Percentiles rank a stretch among this genome's conserved stretches.
Evolutionary conservation across 2,888 invertebrate species (phyloP).

Genomic region (Epiblema foenella): DNA sequence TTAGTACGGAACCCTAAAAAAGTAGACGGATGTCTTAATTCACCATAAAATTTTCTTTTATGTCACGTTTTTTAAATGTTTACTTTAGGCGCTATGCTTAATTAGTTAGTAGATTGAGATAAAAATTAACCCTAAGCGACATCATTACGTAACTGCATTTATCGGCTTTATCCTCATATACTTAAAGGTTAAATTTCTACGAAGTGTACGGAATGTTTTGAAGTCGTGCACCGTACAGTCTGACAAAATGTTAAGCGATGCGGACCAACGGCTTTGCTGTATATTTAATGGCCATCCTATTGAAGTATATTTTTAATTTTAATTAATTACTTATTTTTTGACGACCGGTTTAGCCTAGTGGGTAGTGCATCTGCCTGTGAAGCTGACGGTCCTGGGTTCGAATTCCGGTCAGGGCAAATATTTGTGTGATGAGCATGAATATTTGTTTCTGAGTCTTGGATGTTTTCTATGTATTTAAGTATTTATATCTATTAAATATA

Average conservation of each 20-base stretch:
- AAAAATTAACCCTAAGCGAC: slow-evolving; percentile 26
- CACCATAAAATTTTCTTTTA: slow-evolving; percentile 62
- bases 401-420: too few species aligned
- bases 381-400: too few species aligned
- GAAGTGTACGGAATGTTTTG: not conserved
- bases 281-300: slow-evolving; percentile 51
- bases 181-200: not conserved
- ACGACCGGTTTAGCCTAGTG: too few species aligned
- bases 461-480: too few species aligned
- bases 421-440: too few species aligned
- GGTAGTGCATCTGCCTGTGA: too few species aligned
- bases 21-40: slow-evolving; percentile 65
- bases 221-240: slow-evolving; percentile 14
- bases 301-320: slow-evolving; percentile 52
- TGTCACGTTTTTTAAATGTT: slow-evolving; percentile 56
- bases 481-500: too few species aligned
- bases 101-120: slow-evolving; percentile 64
- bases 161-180: not conserved
- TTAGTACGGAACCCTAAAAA: too few species aligned
- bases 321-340: slow-evolving; percentile 51
- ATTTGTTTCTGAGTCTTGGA: too few species aligned
- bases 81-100: slow-evolving; percentile 67
- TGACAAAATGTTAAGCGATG: slow-evolving; percentile 52
- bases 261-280: slow-evolving; percentile 56
- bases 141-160: not conserved